These are phyloP conservation scores for Sitodiplosis mosellana DNA, from an alignment of 1,140 invertebrate genomes.

Conservation along the genomic window DNA sequence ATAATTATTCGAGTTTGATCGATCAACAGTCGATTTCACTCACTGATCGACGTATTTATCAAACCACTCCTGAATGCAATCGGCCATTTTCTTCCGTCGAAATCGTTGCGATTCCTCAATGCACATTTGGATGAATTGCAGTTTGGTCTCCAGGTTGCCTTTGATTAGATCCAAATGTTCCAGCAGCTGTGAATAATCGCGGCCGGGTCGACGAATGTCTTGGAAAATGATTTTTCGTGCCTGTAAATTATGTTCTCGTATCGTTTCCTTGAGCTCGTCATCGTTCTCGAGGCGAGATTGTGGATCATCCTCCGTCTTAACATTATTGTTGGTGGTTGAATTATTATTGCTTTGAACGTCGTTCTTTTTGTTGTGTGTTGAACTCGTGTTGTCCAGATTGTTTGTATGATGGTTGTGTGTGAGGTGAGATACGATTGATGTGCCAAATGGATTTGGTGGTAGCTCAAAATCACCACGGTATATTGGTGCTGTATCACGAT, in stretches of 20 bases:
- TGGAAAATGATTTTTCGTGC: constrained; percentile 33
- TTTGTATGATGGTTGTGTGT: too few relatives aligned
- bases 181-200: constrained; percentile 50
- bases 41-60: constrained; percentile 8
- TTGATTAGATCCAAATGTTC: constrained; percentile 49
- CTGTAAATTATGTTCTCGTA: constrained; percentile 26
- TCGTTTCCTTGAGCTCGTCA: constrained; percentile 24
- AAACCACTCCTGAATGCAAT: constrained; percentile 26
- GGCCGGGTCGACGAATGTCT: constrained; percentile 28
- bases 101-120: constrained; percentile 63
- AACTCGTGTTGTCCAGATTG: background rate
- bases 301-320: too few relatives aligned
- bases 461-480: too few relatives aligned
- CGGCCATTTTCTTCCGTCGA: constrained; percentile 54
- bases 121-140: constrained; percentile 50
- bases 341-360: background rate
- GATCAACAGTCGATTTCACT: background rate
- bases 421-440: too few relatives aligned
- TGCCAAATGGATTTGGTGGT: too few relatives aligned
- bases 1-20: background rate
- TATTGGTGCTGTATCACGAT: too few relatives aligned
- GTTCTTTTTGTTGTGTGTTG: constrained; percentile 3
- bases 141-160: constrained; percentile 46
- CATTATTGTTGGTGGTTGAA: background rate
- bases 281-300: constrained; percentile 6